Percentiles rank a stretch among this genome's conserved stretches.
phyloP scores from a whole-genome alignment of 1,140 invertebrate genomes.

The Cyclina sinensis region DNA sequence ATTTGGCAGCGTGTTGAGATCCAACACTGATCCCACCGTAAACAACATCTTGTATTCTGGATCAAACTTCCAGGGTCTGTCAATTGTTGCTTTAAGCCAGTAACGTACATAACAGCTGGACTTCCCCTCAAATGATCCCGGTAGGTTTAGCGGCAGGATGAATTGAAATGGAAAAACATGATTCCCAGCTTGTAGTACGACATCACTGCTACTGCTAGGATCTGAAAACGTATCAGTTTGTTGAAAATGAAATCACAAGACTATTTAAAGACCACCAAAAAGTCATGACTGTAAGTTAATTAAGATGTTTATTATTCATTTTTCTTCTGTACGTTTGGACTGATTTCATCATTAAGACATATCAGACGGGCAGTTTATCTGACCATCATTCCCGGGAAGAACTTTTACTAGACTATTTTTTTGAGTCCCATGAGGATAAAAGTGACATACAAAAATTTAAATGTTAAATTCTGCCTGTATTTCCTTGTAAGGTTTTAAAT shows the following conservation, averaged over 20 bases:
- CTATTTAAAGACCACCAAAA: neutral
- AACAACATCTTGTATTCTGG: conserved; percentile 51
- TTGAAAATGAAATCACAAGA: too few species aligned
- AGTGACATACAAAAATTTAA: too few species aligned
- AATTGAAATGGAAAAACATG: conserved; percentile 56
- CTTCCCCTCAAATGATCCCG: conserved; percentile 48
- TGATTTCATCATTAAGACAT: too few species aligned
- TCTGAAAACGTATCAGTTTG: conserved; percentile 3
- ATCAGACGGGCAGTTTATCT: too few species aligned
- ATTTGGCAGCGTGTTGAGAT: conserved; percentile 29
- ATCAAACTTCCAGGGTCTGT: conserved; percentile 62
- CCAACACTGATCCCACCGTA: conserved; percentile 29
- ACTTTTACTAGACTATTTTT: too few species aligned
- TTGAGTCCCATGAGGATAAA: too few species aligned
- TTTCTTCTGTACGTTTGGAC: too few species aligned
- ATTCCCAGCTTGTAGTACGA: conserved; percentile 44
- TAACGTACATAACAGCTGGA: conserved; percentile 35
- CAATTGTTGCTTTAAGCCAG: conserved; percentile 47
- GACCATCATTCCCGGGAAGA: too few species aligned
- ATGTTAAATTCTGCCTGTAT: too few species aligned
- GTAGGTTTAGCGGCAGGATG: conserved; percentile 40
- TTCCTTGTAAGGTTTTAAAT: too few species aligned
- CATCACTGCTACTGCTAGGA: neutral
- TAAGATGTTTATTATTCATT: too few species aligned
- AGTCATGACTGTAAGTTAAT: neutral